Conservation (phyloP, 1,140 invertebrate species). For the Adoxophyes honmai region DNA sequence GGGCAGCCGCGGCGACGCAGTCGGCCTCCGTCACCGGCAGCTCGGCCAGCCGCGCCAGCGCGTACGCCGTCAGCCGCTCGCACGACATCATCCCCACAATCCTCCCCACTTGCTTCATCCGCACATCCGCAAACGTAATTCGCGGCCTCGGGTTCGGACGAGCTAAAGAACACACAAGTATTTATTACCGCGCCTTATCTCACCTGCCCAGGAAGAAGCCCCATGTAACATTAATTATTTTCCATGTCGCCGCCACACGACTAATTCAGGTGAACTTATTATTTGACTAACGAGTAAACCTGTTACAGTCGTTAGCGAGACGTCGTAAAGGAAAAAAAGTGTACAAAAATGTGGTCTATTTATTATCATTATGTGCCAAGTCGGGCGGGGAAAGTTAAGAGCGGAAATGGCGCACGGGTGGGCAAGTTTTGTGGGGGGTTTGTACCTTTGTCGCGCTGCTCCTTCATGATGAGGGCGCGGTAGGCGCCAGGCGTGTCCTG, state of each 20-base stretch:
- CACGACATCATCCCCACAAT: slow-evolving; percentile 60
- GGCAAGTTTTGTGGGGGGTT: slow-evolving; percentile 16
- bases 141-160: slow-evolving; percentile 40
- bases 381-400: slow-evolving; percentile 56
- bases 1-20: slow-evolving; percentile 33
- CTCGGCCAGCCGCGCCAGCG: slow-evolving; percentile 38
- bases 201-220: too few species aligned
- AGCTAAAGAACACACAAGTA: slow-evolving; percentile 20
- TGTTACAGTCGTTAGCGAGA: slow-evolving; percentile 35
- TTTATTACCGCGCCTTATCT: background rate
- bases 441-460: slow-evolving; percentile 33
- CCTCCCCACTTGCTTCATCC: slow-evolving; percentile 46
- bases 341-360: slow-evolving; percentile 54
- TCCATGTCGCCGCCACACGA: too few species aligned
- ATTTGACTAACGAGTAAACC: slow-evolving; percentile 20
- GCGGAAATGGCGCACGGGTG: slow-evolving; percentile 53
- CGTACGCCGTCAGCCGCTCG: slow-evolving; percentile 53
- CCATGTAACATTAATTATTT: too few species aligned
- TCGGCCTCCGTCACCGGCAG: slow-evolving; percentile 42
- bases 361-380: slow-evolving; percentile 66
- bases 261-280: too few species aligned
- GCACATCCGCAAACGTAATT: slow-evolving; percentile 49
- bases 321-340: slow-evolving; percentile 40
- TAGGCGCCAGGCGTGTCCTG: slow-evolving; percentile 45
- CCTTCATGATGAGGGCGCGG: slow-evolving; percentile 43